Evolutionary conservation across 2,888 invertebrate genomes (phyloP), one percentile per base, ranked within the genome.

Genomic region (Eucera pruinosa): DNA sequence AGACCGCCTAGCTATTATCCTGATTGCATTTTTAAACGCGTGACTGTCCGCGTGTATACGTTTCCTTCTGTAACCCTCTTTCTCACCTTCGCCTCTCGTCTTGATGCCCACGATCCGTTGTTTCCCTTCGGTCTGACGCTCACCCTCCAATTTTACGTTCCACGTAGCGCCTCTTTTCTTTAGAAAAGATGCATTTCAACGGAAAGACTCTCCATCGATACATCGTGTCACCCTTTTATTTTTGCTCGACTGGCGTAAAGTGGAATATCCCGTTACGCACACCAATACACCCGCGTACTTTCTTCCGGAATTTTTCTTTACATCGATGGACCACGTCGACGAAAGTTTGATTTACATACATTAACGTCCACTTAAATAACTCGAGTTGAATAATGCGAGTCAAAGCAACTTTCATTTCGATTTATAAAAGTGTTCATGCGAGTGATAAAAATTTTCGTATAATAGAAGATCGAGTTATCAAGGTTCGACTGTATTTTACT

Each of bases 1-100:
- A 80, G 78, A 76, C 80, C 80, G 77, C 75, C 79, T 81, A 74
- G 87, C 89, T 90, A 89, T 90, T 89, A 90, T 88, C 84, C 85
- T 86, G 89, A 90, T 90, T 90, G 85, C 88, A 86, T 88, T 87
- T 87, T 80, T 85, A 85, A 86, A 87, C 83, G 86, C 75, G n/a
- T n/a, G 77, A 78, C 80, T 80, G 68, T 81, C 75, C 50, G 13
- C 36, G 20, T 25, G 39, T 57, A 25, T 50, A 6, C 65, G n/a
- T 55, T 27, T 23, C 15, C 15, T n/a, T 25, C 20, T 36, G 39
- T 18, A 7, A 36, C 60, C 15, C 52, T 65, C 65, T 61, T 36
- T 66, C 45, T 52, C 78, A 55, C 67, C 33, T 65, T 27, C 65
- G n/a, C 45, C 39, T 67, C 58, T 69, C 64, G 25, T 23, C 60